Percentiles rank a stretch among this genome's conserved stretches.
Evolutionary conservation across 2,888 invertebrate genomes (phyloP).

Genomic region (Ceramica pisi): DNA sequence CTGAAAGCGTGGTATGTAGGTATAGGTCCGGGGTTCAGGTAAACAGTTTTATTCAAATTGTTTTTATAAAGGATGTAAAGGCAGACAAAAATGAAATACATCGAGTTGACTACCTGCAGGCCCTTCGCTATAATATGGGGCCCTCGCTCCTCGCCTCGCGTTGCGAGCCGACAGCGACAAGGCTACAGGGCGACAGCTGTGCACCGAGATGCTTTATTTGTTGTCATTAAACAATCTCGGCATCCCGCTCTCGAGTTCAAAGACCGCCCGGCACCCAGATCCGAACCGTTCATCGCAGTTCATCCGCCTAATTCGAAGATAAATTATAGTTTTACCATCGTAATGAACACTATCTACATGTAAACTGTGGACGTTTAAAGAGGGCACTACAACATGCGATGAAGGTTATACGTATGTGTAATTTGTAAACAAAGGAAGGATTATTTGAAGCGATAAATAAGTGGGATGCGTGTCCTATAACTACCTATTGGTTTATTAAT

Average conservation of each 20-base stretch:
- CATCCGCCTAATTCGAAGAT: conserved; percentile 71
- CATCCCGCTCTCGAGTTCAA: conserved; percentile 83
- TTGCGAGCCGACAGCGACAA: conserved; percentile 76
- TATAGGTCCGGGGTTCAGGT: conserved; percentile 31
- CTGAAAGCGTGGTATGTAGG: conserved; percentile 1
- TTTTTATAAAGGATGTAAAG: conserved; percentile 31
- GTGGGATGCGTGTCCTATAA: conserved; percentile 46
- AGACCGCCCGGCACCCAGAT: conserved; percentile 77
- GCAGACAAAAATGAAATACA: conserved; percentile 65
- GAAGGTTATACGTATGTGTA: conserved; percentile 53
- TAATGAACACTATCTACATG: conserved; percentile 19
- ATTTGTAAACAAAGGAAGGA: conserved; percentile 70
- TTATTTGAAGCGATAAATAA: conserved; percentile 76
- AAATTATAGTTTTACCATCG: conserved; percentile 49
- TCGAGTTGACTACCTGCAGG: conserved; percentile 77
- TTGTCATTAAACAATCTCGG: conserved; percentile 78
- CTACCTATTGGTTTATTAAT: conserved; percentile 21
- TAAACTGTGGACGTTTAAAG: conserved; percentile 29
- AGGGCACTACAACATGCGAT: conserved; percentile 38
- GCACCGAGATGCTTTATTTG: conserved; percentile 77
- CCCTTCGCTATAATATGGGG: conserved; percentile 72
- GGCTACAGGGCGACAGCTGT: conserved; percentile 82
- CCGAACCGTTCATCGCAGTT: conserved; percentile 75
- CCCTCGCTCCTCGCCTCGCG: conserved; percentile 65
- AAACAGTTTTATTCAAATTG: conserved; percentile 21